A percentile compares a stretch with the other conserved stretches of the same genome.
phyloP scores from a whole-genome alignment of 2,888 invertebrate genomes.

The Drosophila macrothrix region DNA sequence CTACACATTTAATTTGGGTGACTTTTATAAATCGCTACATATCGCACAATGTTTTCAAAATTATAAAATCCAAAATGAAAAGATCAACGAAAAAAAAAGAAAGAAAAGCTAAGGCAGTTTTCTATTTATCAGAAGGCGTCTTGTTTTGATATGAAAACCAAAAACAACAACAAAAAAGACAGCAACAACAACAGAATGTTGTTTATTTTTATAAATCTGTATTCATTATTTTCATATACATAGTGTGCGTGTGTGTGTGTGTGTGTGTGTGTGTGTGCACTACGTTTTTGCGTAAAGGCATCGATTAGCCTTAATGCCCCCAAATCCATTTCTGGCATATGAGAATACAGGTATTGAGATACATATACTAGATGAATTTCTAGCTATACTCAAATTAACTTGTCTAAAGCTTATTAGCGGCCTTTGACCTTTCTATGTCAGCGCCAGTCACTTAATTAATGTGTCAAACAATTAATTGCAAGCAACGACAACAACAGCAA shows the following conservation, averaged over 20 bases:
- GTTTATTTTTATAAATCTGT: slow-evolving; percentile 57
- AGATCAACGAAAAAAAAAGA: slow-evolving; percentile 26
- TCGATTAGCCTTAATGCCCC: slow-evolving; percentile 69
- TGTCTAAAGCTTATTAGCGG: slow-evolving; percentile 74
- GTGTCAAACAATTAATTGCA: slow-evolving; percentile 75
- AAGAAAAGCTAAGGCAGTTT: slow-evolving; percentile 38
- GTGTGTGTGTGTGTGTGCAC: background rate
- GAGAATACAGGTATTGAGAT: slow-evolving; percentile 38
- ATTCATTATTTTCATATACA: slow-evolving; percentile 33
- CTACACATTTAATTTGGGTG: slow-evolving; percentile 71
- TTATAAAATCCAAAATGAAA: slow-evolving; percentile 33
- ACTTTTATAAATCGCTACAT: slow-evolving; percentile 82
- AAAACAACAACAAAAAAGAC: background rate
- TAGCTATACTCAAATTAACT: slow-evolving; percentile 65
- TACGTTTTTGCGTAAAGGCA: slow-evolving; percentile 52
- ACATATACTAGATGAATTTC: slow-evolving; percentile 16
- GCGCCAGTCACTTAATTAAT: slow-evolving; percentile 72
- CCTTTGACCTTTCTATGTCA: slow-evolving; percentile 73
- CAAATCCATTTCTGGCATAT: slow-evolving; percentile 48
- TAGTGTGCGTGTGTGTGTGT: background rate
- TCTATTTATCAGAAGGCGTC: slow-evolving; percentile 60
- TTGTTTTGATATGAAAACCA: slow-evolving; percentile 58
- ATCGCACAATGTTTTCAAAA: slow-evolving; percentile 71
- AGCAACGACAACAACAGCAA: slow-evolving; percentile 17
- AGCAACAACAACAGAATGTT: background rate